A percentile compares a stretch with the other conserved stretches of the same genome.
These are phyloP conservation scores for Paramuricea clavata DNA, from an alignment of 92 coral and sea anemone species.

Conservation along the genomic window DNA sequence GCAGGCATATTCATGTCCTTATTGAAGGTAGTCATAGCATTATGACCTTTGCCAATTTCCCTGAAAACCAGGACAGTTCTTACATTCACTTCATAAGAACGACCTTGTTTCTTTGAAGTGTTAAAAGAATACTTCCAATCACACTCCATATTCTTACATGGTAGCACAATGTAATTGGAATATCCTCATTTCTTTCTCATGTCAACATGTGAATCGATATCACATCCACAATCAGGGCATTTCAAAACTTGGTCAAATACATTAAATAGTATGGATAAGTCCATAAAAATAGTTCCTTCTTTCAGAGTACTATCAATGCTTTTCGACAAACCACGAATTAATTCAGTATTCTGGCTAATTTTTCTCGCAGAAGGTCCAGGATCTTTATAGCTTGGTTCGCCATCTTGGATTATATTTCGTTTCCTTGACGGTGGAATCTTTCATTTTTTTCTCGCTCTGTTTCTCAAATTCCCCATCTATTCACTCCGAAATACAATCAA, in stretches of 20 bases:
- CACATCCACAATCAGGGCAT: conserved; percentile 14
- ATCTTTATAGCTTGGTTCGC: background rate
- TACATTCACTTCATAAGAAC: background rate
- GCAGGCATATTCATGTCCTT: too few relatives aligned
- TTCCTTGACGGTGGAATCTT: background rate
- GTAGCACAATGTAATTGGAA: background rate
- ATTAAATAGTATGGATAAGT: background rate
- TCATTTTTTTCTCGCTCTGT: background rate
- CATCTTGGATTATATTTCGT: background rate
- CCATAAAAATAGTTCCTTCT: background rate
- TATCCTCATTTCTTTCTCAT: background rate
- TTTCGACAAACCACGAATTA: background rate
- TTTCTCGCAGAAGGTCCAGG: background rate
- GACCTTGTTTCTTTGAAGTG: conserved; percentile 2
- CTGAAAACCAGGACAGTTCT: background rate
- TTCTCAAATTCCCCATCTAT: background rate
- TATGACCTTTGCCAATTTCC: conserved; percentile 17
- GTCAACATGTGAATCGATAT: background rate
- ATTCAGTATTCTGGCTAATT: background rate
- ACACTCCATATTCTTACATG: background rate
- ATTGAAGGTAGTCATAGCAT: background rate
- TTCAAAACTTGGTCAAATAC: background rate
- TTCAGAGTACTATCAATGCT: background rate
- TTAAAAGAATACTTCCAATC: background rate
- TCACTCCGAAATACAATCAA: background rate